Evolutionary conservation across 2,888 invertebrate genomes (phyloP).

Genomic region (Proisotoma minuta): DNA sequence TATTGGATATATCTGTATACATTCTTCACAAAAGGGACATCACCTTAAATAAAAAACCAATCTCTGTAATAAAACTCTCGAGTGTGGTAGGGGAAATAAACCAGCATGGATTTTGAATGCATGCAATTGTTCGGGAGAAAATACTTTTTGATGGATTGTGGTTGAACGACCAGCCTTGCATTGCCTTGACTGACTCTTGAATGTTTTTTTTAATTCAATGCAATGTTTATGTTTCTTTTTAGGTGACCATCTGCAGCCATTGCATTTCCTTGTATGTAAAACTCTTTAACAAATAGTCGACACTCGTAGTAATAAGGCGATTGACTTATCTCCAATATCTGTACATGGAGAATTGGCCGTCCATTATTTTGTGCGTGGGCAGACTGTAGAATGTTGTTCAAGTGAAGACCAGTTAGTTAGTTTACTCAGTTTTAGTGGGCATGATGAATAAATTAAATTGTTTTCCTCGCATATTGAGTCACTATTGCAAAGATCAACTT

Average conservation of each 20-base stretch:
- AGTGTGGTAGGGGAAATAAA: background rate
- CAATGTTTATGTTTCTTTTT: conserved; percentile 1
- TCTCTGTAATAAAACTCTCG: background rate
- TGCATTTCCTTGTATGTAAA: background rate
- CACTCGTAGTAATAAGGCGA: too few species aligned
- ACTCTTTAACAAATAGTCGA: too few species aligned
- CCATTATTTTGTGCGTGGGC: background rate
- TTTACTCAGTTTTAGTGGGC: too few species aligned
- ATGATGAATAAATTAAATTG: too few species aligned
- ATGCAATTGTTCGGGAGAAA: background rate
- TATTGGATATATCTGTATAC: too few species aligned
- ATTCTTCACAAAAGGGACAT: too few species aligned
- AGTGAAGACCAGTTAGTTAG: background rate
- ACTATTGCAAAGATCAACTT: too few species aligned
- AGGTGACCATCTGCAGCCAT: background rate
- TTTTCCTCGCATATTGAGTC: too few species aligned
- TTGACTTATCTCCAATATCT: too few species aligned
- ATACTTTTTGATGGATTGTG: too few species aligned
- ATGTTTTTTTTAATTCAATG: background rate
- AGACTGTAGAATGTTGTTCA: background rate
- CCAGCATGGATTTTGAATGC: background rate
- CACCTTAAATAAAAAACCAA: background rate
- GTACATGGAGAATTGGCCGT: background rate
- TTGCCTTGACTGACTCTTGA: background rate
- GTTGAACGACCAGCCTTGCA: conserved; percentile 8